Evolutionary conservation across 2,888 invertebrate species (phyloP), one percentile per base, ranked within the genome.

Genomic region (Tromatobia lineatoria): DNA sequence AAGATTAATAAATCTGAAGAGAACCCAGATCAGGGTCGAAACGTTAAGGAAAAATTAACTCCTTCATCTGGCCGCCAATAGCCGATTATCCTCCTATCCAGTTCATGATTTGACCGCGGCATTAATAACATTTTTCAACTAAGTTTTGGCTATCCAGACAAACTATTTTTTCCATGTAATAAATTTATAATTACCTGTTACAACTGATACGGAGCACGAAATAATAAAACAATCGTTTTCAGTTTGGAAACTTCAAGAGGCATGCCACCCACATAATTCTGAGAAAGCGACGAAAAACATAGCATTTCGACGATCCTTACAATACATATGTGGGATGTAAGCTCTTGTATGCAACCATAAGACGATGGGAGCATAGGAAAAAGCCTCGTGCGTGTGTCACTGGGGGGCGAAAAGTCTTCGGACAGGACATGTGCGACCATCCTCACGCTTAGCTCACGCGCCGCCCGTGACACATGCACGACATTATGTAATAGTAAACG

Each of bases 401-500:
- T 52, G 52, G 77, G 78, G 81, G 75, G 80, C 29, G 66, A 67
- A 74, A 75, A 76, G 18, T 73, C 67, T 18, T 71, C 61, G 74
- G 80, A 82, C 81, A 71, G 76, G 84, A 87, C 86, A 88, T 86
- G 82, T 87, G 69, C 71, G 71, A 81, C 75, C 78, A 85, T 85
- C 59, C 80, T 76, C 71, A 61, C 69, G 66, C 75, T 45, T 64
- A 57, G 69, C 59, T 75, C 69, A 25, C 47, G 69, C 73, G n/a
- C 50, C 76, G 42, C 70, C 74, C 78, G 74, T 81, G 87, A 89
- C 90, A 91, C 83, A 88, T 92, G 91, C 87, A 87, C 86, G 82
- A 86, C 88, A 82, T 92, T 90, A 85, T 88, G 91, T 91, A 92
- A 92, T 90, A 84, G 90, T 91, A 92, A 91, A 90, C 90, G 38